Percentiles rank a stretch among this genome's conserved stretches.
These are phyloP conservation scores for Channa striata DNA, from an alignment of 2,797 vertebrate genomes.

Conservation along the genomic window DNA sequence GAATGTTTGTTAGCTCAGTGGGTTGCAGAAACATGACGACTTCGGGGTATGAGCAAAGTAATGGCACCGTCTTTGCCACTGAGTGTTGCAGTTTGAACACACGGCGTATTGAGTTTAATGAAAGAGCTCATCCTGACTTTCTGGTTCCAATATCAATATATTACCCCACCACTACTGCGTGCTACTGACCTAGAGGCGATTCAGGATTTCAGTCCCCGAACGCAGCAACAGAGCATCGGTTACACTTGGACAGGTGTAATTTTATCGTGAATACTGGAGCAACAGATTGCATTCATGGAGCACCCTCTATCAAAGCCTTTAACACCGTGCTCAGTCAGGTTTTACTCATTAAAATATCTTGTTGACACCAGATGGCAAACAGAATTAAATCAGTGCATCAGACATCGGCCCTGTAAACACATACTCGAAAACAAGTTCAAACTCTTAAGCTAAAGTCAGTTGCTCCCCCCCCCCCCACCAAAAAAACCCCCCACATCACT, in stretches of 20 bases:
- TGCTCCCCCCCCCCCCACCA: background rate
- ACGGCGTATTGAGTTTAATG: slow-evolving; percentile 43
- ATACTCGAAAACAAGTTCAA: slow-evolving; percentile 31
- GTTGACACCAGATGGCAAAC: slow-evolving; percentile 51
- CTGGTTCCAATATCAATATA: slow-evolving; percentile 12
- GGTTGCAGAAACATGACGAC: slow-evolving; percentile 5
- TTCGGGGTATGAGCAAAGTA: background rate
- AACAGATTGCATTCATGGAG: slow-evolving; percentile 34
- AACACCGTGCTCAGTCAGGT: slow-evolving; percentile 42
- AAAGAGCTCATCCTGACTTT: slow-evolving; percentile 42
- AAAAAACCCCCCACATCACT: background rate
- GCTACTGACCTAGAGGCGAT: slow-evolving; percentile 22
- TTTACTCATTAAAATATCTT: slow-evolving; percentile 49
- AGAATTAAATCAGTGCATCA: slow-evolving; percentile 39
- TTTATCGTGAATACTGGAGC: slow-evolving; percentile 27
- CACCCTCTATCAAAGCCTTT: slow-evolving; percentile 37
- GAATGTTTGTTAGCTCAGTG: slow-evolving; percentile 34
- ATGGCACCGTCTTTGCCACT: background rate
- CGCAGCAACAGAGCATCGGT: slow-evolving; percentile 21
- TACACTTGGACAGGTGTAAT: slow-evolving; percentile 8
- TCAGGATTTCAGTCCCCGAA: background rate
- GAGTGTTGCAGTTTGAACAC: slow-evolving; percentile 21
- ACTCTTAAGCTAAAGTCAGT: slow-evolving; percentile 33
- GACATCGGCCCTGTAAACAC: slow-evolving; percentile 38
- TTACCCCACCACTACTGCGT: slow-evolving; percentile 27